Evolutionary conservation across 2,113 vertebrate genomes (phyloP).

Genomic region (Loxodonta africana): DNA sequence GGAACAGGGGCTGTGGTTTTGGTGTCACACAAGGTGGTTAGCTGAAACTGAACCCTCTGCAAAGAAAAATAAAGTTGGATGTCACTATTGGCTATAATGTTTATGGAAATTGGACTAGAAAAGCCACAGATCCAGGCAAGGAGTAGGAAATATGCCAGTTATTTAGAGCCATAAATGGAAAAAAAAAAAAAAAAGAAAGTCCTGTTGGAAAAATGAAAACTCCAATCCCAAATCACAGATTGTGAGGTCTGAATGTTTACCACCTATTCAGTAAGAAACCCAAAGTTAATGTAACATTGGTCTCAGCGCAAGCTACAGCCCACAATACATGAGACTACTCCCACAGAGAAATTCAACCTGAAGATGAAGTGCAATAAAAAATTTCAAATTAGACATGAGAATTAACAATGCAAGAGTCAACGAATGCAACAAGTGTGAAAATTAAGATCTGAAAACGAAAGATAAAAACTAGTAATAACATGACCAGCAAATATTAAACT

Average conservation of each 20-base stretch:
- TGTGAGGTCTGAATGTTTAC: neutral
- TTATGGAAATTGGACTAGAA: neutral
- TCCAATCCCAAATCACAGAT: neutral
- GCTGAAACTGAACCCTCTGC: neutral
- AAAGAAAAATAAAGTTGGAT: neutral
- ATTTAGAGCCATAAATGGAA: neutral
- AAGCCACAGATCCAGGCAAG: neutral
- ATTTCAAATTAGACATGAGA: neutral
- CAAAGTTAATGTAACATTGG: neutral
- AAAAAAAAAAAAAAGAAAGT: neutral
- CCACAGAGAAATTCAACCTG: neutral
- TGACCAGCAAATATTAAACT: neutral
- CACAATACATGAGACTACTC: neutral
- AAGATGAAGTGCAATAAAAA: neutral
- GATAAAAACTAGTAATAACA: neutral
- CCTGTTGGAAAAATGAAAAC: neutral
- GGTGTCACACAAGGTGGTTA: neutral
- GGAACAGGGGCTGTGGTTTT: neutral
- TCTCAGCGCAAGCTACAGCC: neutral
- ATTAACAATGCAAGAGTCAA: neutral
- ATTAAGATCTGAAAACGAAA: neutral
- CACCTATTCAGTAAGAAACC: neutral
- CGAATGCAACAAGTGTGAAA: neutral
- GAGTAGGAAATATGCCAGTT: neutral
- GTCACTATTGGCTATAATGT: neutral